Evolutionary conservation across 2,888 invertebrate species (phyloP), one percentile per base, ranked within the genome.

Genomic region (Panzeria rudis): DNA sequence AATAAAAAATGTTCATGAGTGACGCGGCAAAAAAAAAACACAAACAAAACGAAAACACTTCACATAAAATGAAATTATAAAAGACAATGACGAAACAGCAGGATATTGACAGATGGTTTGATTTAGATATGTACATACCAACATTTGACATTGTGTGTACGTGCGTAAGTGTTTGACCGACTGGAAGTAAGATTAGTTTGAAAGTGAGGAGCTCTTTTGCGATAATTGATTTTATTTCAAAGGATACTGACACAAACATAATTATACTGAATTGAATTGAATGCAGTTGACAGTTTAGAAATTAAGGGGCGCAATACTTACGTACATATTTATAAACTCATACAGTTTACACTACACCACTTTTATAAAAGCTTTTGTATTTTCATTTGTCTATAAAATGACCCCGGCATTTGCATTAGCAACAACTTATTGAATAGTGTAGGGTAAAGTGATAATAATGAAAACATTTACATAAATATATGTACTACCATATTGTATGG

Each of bases 11-110:
- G 11, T 35, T 32, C 32, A 35, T 41, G 38, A 41, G 11, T 13
- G n/a, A n/a, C n/a, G 38, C 13, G 38, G 9, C 2, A 13, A 11
- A 41, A 13, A 13, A 20, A 38, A 32, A 47, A 15, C 41, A 17
- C 35, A 76, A 64, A 76, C 8, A 52, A n/a, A 44, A 59, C 13
- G 11, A 68, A 47, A 32, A 54, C 15, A 47, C 56, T 41, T 41
- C 3, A 41, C 13, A 13, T n/a, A n/a, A n/a, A n/a, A n/a, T n/a
- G n/a, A n/a, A n/a, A n/a, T n/a, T n/a, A n/a, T n/a, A 23, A 41
- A 80, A 54, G 47, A 29, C 64, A 35, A 29, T 29, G 68, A 59
- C 77, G 23, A 52, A 41, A 32, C 32, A 61, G 35, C 59, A 47
- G 15, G 7, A 72, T 47, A 59, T 59, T 72, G 59, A 32, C 41